Base-by-base conservation (phyloP, 1,140 invertebrate species). In the Neodiprion lecontei region DNA sequence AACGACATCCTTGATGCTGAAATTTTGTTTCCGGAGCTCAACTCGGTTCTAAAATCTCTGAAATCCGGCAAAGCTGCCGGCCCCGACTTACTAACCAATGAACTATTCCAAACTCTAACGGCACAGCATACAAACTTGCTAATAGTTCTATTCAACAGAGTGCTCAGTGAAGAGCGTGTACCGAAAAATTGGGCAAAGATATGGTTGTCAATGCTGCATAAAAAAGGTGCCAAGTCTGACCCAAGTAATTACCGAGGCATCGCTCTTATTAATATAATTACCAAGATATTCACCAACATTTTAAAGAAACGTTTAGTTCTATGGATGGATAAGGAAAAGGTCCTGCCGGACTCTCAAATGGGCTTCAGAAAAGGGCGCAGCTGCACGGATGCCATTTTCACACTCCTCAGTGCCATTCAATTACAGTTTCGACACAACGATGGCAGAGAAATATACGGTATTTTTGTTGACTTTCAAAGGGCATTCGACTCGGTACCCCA, bases 391-490 rank as follows among this genome's bases (percentile, higher is more conserved):
- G 72, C 74, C 61, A 73, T 77, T 9, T 77, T 81, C 50, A 70
- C 73, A n/a, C 75, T 81, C 17, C 68, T 69, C 7, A 50, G 67
- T 10, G 21, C 75, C 11, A 74, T 78, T 17, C 73, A 78, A 53
- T 23, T 67, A 1, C 72, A 77, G 65, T 68, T 80, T 28, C 17
- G 67, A 68, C 47, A 70, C 4, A 67, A 48, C 68, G 14, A 53
- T 53, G 70, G 69, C 14, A 49, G 75, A 53, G 72, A 79, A 72
- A 47, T 81, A 8, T 83, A 78, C 67, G 70, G 70, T 2, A 21
- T 77, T 7, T 83, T 81, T 69, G 70, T 83, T 23, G 81, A 83
- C 72, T 81, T 79, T 65, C 70, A 75, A 23, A 68, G 77, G 14
- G 75, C 76, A 0, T 83, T 83, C 73, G 75, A 77, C 23, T 76